Conservation (phyloP, 2,888 invertebrate species). For the Ryuthela nishihirai region DNA sequence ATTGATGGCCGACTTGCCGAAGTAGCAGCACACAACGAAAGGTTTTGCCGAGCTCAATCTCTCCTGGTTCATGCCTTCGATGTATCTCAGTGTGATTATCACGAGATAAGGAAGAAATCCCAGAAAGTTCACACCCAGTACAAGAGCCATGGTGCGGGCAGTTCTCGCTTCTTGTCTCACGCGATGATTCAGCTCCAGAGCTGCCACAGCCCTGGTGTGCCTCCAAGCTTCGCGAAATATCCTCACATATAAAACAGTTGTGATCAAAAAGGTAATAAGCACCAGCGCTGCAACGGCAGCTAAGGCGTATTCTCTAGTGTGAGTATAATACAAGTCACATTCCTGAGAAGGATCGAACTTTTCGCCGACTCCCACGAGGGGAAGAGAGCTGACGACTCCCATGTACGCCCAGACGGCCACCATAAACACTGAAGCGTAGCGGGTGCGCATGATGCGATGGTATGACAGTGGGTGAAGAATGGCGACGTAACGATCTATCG, state of each 20-base stretch:
- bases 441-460: conserved; percentile 35
- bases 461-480: conserved; percentile 41
- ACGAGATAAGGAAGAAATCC: conserved; percentile 43
- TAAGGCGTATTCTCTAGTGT: conserved; percentile 35
- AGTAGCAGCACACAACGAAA: conserved; percentile 41
- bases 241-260: conserved; percentile 40
- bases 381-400: conserved; percentile 40
- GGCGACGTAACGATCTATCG: conserved; percentile 42
- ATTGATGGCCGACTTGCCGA: conserved; percentile 41
- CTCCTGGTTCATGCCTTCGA: conserved; percentile 25
- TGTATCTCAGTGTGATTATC: conserved; percentile 41
- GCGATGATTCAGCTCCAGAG: conserved; percentile 28
- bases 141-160: conserved; percentile 43
- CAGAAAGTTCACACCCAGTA: conserved; percentile 43
- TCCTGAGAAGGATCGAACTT: conserved; percentile 35
- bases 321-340: conserved; percentile 44
- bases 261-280: conserved; percentile 39
- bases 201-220: conserved; percentile 39
- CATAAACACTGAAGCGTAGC: conserved; percentile 27
- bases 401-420: conserved; percentile 41
- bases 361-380: conserved; percentile 37
- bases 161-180: conserved; percentile 40
- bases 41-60: conserved; percentile 26
- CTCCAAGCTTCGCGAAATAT: conserved; percentile 45
- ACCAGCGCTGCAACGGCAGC: conserved; percentile 41